phyloP scores from a whole-genome alignment of 2,888 invertebrate species.

The Mechanitis mazaeus region DNA sequence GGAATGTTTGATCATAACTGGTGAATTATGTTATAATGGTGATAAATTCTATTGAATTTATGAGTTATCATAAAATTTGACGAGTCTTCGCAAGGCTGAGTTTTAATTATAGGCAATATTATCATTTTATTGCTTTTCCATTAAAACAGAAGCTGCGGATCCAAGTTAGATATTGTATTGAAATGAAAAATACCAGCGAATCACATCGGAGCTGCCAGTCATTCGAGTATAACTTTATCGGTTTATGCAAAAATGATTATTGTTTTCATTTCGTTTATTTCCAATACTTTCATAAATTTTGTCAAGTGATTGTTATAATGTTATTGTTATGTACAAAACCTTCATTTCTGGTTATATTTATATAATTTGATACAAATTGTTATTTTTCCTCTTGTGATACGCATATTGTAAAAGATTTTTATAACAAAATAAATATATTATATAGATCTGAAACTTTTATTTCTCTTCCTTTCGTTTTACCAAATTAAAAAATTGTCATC shows the following conservation, averaged over 20 bases:
- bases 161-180: slow-evolving; percentile 10
- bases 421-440: neutral
- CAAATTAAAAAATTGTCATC: neutral
- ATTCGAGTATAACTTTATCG: slow-evolving; percentile 4
- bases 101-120: slow-evolving; percentile 51
- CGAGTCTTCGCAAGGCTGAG: slow-evolving; percentile 40
- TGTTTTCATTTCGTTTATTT: slow-evolving; percentile 1
- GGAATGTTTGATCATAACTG: neutral
- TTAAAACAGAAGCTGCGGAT: slow-evolving; percentile 29
- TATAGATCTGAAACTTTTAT: neutral
- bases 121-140: slow-evolving; percentile 43
- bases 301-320: neutral
- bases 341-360: no score
- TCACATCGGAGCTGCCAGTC: neutral
- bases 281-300: neutral
- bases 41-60: slow-evolving; percentile 42
- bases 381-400: no score
- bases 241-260: slow-evolving; percentile 4
- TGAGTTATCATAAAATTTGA: slow-evolving; percentile 55
- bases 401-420: no score
- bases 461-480: neutral
- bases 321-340: no score
- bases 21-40: slow-evolving; percentile 6
- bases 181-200: slow-evolving; percentile 5
- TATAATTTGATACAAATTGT: no score